These are phyloP conservation scores for Paragorgia papillata DNA, from an alignment of 92 coral and sea anemone genomes.

Conservation along the genomic window DNA sequence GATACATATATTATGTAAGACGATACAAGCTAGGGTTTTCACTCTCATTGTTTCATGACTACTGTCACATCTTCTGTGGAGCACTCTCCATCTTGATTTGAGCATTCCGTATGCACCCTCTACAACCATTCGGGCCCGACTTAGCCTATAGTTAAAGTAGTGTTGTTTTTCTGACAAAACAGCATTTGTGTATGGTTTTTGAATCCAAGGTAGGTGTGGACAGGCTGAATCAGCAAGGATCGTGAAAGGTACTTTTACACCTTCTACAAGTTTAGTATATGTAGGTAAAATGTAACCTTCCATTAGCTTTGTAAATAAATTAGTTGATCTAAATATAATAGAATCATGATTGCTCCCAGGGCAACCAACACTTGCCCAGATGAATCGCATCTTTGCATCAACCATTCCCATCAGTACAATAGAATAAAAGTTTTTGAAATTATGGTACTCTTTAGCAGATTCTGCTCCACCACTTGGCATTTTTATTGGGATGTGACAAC, in stretches of 20 bases:
- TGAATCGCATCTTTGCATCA: conserved; percentile 47
- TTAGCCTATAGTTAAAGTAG: conserved; percentile 16
- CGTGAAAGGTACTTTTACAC: conserved; percentile 14
- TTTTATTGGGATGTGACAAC: conserved; percentile 54
- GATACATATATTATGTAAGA: conserved; percentile 25
- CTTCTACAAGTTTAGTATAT: conserved; percentile 5
- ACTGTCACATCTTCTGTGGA: conserved; percentile 31
- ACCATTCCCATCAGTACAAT: conserved; percentile 63
- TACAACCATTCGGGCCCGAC: conserved; percentile 18
- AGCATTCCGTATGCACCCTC: conserved; percentile 30
- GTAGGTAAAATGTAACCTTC: conserved; percentile 27
- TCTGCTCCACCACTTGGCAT: conserved; percentile 53
- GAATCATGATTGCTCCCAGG: conserved; percentile 47
- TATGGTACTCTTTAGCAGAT: conserved; percentile 61
- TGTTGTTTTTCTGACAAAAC: conserved; percentile 15
- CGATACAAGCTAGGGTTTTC: conserved; percentile 13
- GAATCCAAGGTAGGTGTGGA: conserved; percentile 22
- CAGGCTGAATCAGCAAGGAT: conserved; percentile 41
- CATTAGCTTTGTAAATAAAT: conserved; percentile 1
- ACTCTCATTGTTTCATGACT: conserved; percentile 18
- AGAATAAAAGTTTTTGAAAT: conserved; percentile 58
- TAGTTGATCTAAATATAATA: conserved; percentile 2
- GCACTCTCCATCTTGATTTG: conserved; percentile 20
- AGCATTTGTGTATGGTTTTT: conserved; percentile 29
- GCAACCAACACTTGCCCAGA: conserved; percentile 59